A percentile compares a stretch with the other conserved stretches of the same genome.
Conservation (phyloP, 2,888 invertebrate genomes). For the Odontocerum albicorne region DNA sequence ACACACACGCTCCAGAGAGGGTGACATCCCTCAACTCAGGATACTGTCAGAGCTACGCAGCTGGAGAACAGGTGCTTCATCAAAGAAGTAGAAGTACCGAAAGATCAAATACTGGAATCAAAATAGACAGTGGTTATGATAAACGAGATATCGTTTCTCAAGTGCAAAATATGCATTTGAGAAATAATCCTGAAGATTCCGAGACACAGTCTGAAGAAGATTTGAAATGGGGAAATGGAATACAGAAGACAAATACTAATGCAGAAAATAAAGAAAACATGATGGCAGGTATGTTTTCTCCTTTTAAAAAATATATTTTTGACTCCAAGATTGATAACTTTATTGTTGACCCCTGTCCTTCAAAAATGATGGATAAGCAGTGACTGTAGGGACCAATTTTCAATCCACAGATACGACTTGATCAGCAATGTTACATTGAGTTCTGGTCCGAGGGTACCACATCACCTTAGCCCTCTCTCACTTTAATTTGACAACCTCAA, state of each 20-base stretch:
- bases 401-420: no score
- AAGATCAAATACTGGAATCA: no score
- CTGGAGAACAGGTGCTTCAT: neutral
- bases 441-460: no score
- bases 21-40: neutral
- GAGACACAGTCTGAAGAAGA: constrained; percentile 13
- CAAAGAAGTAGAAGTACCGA: constrained; percentile 1
- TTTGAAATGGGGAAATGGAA: constrained; percentile 2
- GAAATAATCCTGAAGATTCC: neutral
- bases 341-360: no score
- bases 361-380: no score
- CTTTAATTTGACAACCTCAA: no score
- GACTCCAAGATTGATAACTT: no score
- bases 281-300: constrained; percentile 38
- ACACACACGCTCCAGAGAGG: constrained; percentile 1
- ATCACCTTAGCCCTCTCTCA: no score
- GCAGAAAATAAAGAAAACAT: constrained; percentile 35
- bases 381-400: no score
- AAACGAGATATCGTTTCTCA: constrained; percentile 3
- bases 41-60: neutral
- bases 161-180: constrained; percentile 14
- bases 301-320: no score
- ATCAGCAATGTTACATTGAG: no score
- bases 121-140: no score
- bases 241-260: constrained; percentile 11